A percentile compares a stretch with the other conserved stretches of the same genome.
phyloP scores from a whole-genome alignment of 2,113 vertebrate genomes.

The Chionomys nivalis region DNA sequence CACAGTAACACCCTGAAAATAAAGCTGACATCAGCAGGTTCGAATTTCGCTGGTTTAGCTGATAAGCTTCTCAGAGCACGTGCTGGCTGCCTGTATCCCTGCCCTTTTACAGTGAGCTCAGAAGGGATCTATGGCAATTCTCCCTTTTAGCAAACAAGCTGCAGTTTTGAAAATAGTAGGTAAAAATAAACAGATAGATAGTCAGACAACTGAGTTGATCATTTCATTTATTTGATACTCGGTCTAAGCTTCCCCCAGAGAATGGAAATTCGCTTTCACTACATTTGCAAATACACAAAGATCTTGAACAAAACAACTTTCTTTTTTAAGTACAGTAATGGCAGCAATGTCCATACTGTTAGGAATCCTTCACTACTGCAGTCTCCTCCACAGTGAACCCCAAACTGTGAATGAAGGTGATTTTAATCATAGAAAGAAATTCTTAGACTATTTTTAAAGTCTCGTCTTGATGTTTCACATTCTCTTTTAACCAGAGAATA shows the following conservation, averaged over 20 bases:
- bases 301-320: conserved; percentile 7
- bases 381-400: conserved; percentile 43
- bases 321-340: neutral
- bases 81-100: conserved; percentile 78
- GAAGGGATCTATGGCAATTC: conserved; percentile 54
- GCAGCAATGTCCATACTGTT: conserved; percentile 26
- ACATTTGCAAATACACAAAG: neutral
- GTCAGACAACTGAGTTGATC: neutral
- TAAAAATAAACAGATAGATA: neutral
- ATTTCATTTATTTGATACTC: neutral
- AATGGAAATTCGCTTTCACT: conserved; percentile 33
- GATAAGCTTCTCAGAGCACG: conserved; percentile 78
- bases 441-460: conserved; percentile 1
- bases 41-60: conserved; percentile 82
- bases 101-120: conserved; percentile 72
- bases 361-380: conserved; percentile 26
- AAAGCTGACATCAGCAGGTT: conserved; percentile 82
- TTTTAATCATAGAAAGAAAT: neutral
- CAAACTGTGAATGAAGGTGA: conserved; percentile 40
- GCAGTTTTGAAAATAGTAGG: conserved; percentile 57
- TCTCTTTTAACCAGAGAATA: neutral
- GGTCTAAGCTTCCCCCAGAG: neutral
- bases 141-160: conserved; percentile 27
- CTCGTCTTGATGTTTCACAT: neutral
- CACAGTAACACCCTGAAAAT: conserved; percentile 77